Conservation (phyloP, 1,140 invertebrate species). For the Luehdorfia chinensis region DNA sequence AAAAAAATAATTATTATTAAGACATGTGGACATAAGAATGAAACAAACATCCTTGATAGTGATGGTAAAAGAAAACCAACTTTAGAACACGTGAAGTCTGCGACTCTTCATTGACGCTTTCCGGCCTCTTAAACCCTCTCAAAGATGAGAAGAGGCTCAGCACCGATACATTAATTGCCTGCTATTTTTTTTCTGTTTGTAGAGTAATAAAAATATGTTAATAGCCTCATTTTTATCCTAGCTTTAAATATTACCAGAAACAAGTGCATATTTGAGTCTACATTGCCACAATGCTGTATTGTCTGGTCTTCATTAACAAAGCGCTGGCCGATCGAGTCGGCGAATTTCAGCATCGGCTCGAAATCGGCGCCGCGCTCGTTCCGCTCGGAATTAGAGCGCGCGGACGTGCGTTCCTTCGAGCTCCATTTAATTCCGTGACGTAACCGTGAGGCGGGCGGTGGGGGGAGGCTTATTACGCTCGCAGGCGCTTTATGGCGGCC, state of each 20-base stretch:
- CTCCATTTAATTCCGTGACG: slow-evolving; percentile 50
- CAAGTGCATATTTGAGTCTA: background rate
- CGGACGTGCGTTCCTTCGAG: slow-evolving; percentile 53
- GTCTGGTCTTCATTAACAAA: slow-evolving; percentile 8
- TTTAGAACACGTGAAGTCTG: too few relatives aligned
- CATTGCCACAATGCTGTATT: slow-evolving; percentile 1
- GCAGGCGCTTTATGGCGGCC: slow-evolving; percentile 52
- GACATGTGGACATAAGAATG: too few relatives aligned
- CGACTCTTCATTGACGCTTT: too few relatives aligned
- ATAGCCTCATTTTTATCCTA: too few relatives aligned
- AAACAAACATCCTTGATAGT: too few relatives aligned
- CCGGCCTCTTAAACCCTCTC: too few relatives aligned
- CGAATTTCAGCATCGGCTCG: slow-evolving; percentile 10
- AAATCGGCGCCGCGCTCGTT: slow-evolving; percentile 13
- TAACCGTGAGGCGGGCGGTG: slow-evolving; percentile 47
- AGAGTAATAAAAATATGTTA: too few relatives aligned
- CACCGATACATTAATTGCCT: too few relatives aligned
- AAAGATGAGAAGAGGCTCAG: too few relatives aligned
- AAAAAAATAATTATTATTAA: too few relatives aligned
- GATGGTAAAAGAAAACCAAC: too few relatives aligned
- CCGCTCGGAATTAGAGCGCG: slow-evolving; percentile 43
- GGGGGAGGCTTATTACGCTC: slow-evolving; percentile 56
- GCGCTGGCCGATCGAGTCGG: slow-evolving; percentile 6
- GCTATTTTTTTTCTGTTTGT: too few relatives aligned
- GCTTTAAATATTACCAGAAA: slow-evolving; percentile 10